These are phyloP conservation scores for Tenthredo livida DNA, from an alignment of 2,888 invertebrate species.

Conservation along the genomic window DNA sequence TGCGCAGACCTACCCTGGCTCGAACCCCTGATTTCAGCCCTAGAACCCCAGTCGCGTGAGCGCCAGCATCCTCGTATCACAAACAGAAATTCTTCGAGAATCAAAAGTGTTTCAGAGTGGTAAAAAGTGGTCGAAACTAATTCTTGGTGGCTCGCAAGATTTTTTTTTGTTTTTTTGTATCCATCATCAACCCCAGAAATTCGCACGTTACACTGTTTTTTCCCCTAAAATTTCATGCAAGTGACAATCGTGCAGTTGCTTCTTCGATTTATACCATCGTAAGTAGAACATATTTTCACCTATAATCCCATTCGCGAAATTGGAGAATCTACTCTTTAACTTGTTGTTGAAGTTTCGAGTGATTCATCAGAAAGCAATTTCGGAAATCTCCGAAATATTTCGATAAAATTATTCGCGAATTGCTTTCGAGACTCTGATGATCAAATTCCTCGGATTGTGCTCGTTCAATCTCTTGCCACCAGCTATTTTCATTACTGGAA, in stretches of 20 bases:
- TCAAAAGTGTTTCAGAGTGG: slow-evolving; percentile 28
- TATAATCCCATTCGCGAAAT: neutral
- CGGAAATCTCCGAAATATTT: neutral
- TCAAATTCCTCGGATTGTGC: neutral
- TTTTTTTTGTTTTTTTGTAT: neutral
- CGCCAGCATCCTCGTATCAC: slow-evolving; percentile 47
- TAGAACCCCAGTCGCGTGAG: slow-evolving; percentile 50
- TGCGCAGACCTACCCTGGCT: slow-evolving; percentile 48
- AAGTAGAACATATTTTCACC: neutral
- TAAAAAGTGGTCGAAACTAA: neutral
- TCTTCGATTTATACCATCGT: neutral
- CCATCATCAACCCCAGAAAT: neutral
- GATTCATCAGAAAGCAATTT: neutral
- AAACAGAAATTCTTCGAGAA: slow-evolving; percentile 16
- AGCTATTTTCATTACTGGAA: neutral
- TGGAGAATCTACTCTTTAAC: neutral
- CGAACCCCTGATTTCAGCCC: slow-evolving; percentile 50
- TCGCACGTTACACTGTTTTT: neutral
- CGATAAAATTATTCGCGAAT: neutral
- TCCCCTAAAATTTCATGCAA: neutral
- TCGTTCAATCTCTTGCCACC: neutral
- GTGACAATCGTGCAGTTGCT: neutral
- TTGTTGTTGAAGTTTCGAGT: neutral
- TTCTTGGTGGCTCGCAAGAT: neutral
- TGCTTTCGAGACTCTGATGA: neutral